A percentile compares a stretch with the other conserved stretches of the same genome.
These are phyloP conservation scores for Drosophila dunni DNA, from an alignment of 1,140 invertebrate genomes.

Conservation along the genomic window DNA sequence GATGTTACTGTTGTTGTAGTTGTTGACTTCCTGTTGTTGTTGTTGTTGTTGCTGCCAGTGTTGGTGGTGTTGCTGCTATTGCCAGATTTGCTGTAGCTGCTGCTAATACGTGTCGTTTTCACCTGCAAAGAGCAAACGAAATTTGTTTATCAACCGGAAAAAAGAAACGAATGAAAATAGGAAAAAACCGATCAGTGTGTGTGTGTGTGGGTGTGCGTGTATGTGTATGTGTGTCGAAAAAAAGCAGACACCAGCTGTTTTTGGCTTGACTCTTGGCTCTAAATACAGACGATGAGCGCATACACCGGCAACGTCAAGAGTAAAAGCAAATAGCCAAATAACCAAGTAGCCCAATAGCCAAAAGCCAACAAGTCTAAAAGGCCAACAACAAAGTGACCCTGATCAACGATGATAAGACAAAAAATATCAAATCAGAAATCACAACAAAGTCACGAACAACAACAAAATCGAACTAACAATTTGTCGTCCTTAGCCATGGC, in stretches of 20 bases:
- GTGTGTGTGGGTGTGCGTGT: neutral
- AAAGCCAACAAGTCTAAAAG: constrained; percentile 10
- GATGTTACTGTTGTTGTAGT: constrained; percentile 48
- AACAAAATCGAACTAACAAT: constrained; percentile 29
- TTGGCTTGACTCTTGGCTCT: constrained; percentile 34
- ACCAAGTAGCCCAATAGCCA: neutral
- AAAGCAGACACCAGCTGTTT: constrained; percentile 62
- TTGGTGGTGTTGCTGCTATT: constrained; percentile 46
- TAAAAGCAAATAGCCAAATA: neutral
- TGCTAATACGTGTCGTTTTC: constrained; percentile 84
- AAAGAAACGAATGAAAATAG: constrained; percentile 12
- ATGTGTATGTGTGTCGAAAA: constrained; percentile 14
- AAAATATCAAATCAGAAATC: constrained; percentile 13
- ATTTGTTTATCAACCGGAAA: constrained; percentile 77
- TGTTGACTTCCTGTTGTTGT: constrained; percentile 58
- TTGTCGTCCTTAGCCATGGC: constrained; percentile 64
- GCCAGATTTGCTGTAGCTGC: constrained; percentile 74
- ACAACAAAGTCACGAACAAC: constrained; percentile 7
- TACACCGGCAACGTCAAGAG: constrained; percentile 53
- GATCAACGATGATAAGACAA: constrained; percentile 62
- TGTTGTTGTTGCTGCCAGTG: constrained; percentile 51
- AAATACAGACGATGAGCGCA: constrained; percentile 73
- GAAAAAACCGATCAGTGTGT: neutral
- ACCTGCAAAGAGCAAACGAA: constrained; percentile 78
- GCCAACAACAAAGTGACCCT: constrained; percentile 20